Evolutionary conservation across 2,888 invertebrate genomes (phyloP), one percentile per base, ranked within the genome.

Genomic region (Hypena proboscidalis): DNA sequence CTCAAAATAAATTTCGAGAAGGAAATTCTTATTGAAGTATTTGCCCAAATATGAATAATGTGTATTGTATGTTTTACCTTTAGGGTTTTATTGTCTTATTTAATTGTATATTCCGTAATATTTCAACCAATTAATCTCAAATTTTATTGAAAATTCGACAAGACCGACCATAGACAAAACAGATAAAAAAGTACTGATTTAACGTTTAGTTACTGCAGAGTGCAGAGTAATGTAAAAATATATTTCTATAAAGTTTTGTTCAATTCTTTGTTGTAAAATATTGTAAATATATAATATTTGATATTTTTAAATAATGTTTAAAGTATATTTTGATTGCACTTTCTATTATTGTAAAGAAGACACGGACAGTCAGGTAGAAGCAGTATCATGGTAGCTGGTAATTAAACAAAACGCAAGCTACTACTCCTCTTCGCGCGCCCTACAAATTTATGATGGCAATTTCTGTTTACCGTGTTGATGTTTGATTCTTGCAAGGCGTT

Each of bases 1-100:
- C 85, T 85, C 77, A 82, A 85, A 83, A 68, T 41, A 21, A 3
- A 15, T 41, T 56, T 36, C 7, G 21, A 26, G 22, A 20, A 25
- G 9, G 11, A n/a, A 23, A 20, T 7, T 21, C 27, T 17, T 7
- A 19, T 33, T 29, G 27, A 40, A 3, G 11, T n/a, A 8, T 13
- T 26, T 26, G 0, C 6, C 6, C 4, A 0, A 11, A 13, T 7
- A 25, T 40, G 20, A 19, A 30, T 11, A 5, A n/a, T 3, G 25
- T 30, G 3, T n/a, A n/a, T n/a, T n/a, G n/a, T 19, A 10, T 20
- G 9, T 36, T 7, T 61, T 56, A 63, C 61, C 59, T 63, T 54
- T 31, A 1, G 46, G 34, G 4, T 44, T 39, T 32, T 27, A 44
- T 29, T 27, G 14, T 33, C 17, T 30, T 17, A 33, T 20, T 37